Conservation (phyloP, 2,113 vertebrate species). For the Tetraodon nigroviridis region DNA sequence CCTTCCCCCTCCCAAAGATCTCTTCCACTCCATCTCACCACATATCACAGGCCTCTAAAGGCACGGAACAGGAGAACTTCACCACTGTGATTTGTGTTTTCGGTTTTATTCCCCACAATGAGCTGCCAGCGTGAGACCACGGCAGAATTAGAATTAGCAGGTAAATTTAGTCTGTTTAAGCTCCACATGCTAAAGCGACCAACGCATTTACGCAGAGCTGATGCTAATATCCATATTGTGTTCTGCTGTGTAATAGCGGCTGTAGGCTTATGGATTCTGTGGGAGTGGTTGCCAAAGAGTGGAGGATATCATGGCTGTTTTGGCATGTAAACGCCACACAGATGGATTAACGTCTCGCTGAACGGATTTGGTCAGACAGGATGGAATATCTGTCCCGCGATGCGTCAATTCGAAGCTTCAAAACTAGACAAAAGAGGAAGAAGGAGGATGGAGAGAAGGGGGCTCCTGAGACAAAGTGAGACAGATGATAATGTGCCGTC, state of each 20-base stretch:
- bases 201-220: conserved; percentile 23
- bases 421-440: background rate
- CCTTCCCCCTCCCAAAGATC: conserved; percentile 22
- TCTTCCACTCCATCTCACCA: conserved; percentile 34
- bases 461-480: conserved; percentile 10
- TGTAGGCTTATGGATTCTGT: conserved; percentile 33
- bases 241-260: conserved; percentile 34
- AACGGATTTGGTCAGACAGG: conserved; percentile 43
- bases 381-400: conserved; percentile 12
- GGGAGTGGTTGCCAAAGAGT: conserved; percentile 31
- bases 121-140: conserved; percentile 14
- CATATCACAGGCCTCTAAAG: conserved; percentile 29
- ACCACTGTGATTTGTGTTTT: conserved; percentile 16
- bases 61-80: conserved; percentile 3
- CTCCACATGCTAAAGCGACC: conserved; percentile 12
- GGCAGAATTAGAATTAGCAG: conserved; percentile 25
- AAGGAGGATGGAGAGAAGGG: background rate
- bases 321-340: conserved; percentile 51
- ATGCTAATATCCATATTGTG: conserved; percentile 27
- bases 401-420: conserved; percentile 11
- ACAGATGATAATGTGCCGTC: conserved; percentile 53
- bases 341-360: conserved; percentile 47
- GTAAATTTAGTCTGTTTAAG: conserved; percentile 7
- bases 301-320: conserved; percentile 41
- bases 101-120: conserved; percentile 8